These are phyloP conservation scores for Oncorhynchus clarkii DNA, from an alignment of 2,113 vertebrate species.

Conservation along the genomic window DNA sequence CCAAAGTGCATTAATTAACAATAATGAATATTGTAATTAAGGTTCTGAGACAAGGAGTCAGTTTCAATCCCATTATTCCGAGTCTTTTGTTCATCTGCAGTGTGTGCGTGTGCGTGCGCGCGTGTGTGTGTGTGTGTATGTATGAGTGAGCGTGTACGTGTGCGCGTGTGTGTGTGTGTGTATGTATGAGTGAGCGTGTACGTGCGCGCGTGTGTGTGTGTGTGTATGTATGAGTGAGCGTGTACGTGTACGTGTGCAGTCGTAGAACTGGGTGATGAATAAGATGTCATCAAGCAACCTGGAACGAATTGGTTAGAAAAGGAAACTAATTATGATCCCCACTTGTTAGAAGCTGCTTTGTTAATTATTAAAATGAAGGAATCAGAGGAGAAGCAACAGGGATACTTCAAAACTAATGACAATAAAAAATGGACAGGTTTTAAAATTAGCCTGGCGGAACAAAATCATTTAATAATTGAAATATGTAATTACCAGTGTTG, in stretches of 20 bases:
- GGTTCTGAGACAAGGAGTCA: neutral
- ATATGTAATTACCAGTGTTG: too few relatives aligned
- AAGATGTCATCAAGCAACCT: constrained; percentile 26
- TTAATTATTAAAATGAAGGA: constrained; percentile 15
- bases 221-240: too few relatives aligned
- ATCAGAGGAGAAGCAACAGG: neutral
- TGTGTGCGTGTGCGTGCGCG: too few relatives aligned
- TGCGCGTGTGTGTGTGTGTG: too few relatives aligned
- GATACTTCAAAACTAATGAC: neutral
- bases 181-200: too few relatives aligned
- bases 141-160: accelerated
- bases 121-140: too few relatives aligned
- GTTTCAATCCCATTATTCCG: constrained; percentile 1
- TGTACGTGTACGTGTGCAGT: too few relatives aligned
- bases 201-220: too few relatives aligned
- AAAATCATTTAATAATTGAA: too few relatives aligned
- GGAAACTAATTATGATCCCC: constrained; percentile 20
- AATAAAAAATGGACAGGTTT: neutral
- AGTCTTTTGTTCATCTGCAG: neutral
- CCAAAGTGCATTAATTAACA: neutral
- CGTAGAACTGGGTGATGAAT: neutral
- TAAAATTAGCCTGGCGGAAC: neutral
- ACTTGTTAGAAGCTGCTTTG: constrained; percentile 6
- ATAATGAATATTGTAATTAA: constrained; percentile 16
- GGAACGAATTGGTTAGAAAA: constrained; percentile 23